Conservation (phyloP, 2,113 vertebrate genomes). For the Microtus montanus region DNA sequence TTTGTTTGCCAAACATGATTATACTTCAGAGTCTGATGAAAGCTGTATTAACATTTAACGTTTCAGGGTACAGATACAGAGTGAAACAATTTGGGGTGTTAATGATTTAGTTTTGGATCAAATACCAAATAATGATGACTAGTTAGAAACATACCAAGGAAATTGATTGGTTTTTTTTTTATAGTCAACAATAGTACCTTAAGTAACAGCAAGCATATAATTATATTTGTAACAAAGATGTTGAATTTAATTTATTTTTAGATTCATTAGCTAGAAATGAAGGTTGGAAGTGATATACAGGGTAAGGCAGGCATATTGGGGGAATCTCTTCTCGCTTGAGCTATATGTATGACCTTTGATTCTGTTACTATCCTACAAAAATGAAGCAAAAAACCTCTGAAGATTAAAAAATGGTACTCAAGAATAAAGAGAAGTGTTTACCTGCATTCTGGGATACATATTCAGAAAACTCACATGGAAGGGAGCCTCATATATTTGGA, state of each 20-base stretch:
- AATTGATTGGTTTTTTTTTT: not conserved
- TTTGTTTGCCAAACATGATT: slow-evolving; percentile 58
- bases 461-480: not conserved
- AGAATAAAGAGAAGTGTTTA: not conserved
- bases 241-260: slow-evolving; percentile 9
- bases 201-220: slow-evolving; percentile 19
- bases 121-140: not conserved
- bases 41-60: slow-evolving; percentile 55
- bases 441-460: not conserved
- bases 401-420: not conserved
- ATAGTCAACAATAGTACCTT: not conserved
- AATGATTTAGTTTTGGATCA: slow-evolving; percentile 25
- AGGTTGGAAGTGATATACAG: no score
- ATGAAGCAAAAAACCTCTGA: not conserved
- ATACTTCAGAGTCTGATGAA: slow-evolving; percentile 46
- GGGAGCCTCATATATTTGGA: not conserved
- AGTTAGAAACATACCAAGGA: not conserved
- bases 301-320: not conserved
- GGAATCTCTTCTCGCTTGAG: not conserved
- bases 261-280: not conserved
- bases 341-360: not conserved
- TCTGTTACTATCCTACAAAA: not conserved
- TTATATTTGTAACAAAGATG: not conserved
- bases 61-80: not conserved
- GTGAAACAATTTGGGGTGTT: not conserved